These are phyloP conservation scores for Gortyna flavago DNA, from an alignment of 2,888 invertebrate species.

Conservation along the genomic window DNA sequence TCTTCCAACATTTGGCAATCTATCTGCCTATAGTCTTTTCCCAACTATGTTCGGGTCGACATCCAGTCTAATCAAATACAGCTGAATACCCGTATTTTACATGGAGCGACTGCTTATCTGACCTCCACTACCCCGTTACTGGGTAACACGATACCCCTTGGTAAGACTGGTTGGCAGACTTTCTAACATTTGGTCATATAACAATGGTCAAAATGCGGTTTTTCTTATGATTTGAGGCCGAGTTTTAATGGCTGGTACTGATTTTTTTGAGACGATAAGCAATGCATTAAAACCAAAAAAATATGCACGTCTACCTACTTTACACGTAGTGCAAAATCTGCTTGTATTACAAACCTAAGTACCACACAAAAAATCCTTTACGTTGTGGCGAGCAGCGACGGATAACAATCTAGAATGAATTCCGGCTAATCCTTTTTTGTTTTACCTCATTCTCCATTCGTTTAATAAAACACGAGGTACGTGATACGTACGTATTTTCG, in stretches of 20 bases:
- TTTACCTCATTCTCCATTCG: constrained; percentile 8
- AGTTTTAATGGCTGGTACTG: neutral
- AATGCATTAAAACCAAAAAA: neutral
- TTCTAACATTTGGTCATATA: too few relatives aligned
- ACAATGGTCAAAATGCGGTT: too few relatives aligned
- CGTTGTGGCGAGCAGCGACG: too few relatives aligned
- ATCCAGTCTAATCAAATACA: neutral
- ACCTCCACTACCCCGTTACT: neutral
- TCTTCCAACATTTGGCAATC: neutral
- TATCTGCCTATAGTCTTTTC: neutral
- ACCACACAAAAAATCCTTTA: neutral
- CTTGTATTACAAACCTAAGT: neutral
- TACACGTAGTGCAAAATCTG: neutral
- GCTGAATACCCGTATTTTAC: too few relatives aligned
- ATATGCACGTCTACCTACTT: neutral
- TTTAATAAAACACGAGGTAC: constrained; percentile 20
- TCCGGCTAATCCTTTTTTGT: constrained; percentile 17
- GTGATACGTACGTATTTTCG: constrained; percentile 13
- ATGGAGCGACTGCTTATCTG: neutral
- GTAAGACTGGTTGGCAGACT: neutral
- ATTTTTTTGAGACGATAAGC: neutral
- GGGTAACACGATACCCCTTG: neutral
- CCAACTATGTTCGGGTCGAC: neutral
- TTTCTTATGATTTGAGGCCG: neutral
- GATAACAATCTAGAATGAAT: constrained; percentile 2